Evolutionary conservation across 2,113 vertebrate genomes (phyloP).

Genomic region (Microtus ochrogaster): DNA sequence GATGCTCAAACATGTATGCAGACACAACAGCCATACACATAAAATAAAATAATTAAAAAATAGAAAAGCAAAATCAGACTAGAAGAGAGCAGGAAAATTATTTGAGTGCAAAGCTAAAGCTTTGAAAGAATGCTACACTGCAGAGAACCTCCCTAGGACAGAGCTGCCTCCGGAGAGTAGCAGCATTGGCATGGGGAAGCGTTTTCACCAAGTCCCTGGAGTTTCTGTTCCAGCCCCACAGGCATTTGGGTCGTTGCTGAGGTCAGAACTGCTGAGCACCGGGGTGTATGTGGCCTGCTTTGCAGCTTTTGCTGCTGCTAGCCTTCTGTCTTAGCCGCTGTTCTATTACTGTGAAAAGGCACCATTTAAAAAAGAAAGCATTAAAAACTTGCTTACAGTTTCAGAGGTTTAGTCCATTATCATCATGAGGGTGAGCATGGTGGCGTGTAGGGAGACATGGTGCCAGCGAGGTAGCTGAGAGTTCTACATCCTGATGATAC

Average conservation of each 20-base stretch:
- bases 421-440: not conserved
- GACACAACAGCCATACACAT: not conserved
- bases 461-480: not conserved
- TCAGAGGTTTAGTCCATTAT: not conserved
- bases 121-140: not conserved
- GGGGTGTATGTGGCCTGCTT: not conserved
- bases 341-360: not conserved
- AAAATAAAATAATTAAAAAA: not conserved
- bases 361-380: not conserved
- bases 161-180: not conserved
- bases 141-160: not conserved
- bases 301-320: too few relatives aligned
- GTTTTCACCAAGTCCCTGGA: too few relatives aligned
- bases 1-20: not conserved
- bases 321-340: not conserved
- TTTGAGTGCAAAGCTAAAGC: not conserved
- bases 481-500: not conserved
- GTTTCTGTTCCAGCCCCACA: not conserved
- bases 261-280: not conserved
- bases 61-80: not conserved
- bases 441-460: not conserved
- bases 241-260: not conserved
- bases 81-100: not conserved
- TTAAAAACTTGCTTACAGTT: not conserved
- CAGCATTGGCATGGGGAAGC: not conserved